Conservation (phyloP, 2,888 invertebrate species). For the Beris morrisii region DNA sequence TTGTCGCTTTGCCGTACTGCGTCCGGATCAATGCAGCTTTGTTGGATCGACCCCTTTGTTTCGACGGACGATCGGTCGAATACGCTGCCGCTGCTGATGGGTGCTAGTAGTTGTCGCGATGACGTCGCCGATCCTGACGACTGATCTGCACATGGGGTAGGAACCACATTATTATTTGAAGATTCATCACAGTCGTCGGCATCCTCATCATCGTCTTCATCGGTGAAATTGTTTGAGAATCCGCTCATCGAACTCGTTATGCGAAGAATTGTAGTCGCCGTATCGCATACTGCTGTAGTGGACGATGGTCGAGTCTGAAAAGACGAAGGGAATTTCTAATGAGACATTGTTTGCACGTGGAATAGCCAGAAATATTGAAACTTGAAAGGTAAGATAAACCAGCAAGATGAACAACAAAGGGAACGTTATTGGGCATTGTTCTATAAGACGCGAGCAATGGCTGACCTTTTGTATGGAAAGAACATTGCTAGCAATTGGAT, state of each 20-base stretch:
- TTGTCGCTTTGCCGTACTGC: constrained; percentile 29
- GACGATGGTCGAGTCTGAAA: constrained; percentile 34
- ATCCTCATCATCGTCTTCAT: constrained; percentile 14
- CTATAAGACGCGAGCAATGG: neutral
- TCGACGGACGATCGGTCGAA: neutral
- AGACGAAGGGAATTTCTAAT: constrained; percentile 23
- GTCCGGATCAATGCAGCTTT: neutral
- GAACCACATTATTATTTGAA: constrained; percentile 8
- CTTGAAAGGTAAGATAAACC: no score
- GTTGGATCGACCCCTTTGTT: neutral
- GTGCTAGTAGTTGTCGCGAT: neutral
- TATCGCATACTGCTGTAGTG: constrained; percentile 23
- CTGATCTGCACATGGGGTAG: neutral
- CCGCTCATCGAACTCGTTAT: constrained; percentile 35
- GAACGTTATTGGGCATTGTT: constrained; percentile 28
- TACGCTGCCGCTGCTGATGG: neutral
- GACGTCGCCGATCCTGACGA: neutral
- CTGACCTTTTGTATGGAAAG: no score
- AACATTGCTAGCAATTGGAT: no score
- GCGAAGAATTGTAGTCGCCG: constrained; percentile 27
- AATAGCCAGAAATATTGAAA: no score
- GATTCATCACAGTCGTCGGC: constrained; percentile 17
- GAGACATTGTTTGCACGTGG: constrained; percentile 23
- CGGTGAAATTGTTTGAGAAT: constrained; percentile 24
- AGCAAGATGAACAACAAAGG: constrained; percentile 13